These are phyloP conservation scores for Ataeniobius toweri DNA, from an alignment of 2,797 vertebrate species.

Conservation along the genomic window DNA sequence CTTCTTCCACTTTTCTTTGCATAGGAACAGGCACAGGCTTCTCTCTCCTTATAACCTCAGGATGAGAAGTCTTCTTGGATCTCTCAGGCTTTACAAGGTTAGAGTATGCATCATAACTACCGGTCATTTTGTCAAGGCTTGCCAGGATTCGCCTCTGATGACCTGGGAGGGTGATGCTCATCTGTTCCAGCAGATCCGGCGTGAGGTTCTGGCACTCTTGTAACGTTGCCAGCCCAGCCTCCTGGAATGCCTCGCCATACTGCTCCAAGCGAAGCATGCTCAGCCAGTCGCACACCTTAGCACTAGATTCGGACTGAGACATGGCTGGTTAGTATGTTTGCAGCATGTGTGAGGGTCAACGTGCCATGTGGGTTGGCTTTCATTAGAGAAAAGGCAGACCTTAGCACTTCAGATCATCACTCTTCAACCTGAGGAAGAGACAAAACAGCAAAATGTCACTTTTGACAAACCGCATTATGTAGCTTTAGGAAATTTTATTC, in stretches of 20 bases:
- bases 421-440: constrained; percentile 47
- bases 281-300: constrained; percentile 85
- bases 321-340: constrained; percentile 34
- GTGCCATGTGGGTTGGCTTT: constrained; percentile 12
- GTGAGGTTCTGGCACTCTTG: constrained; percentile 83
- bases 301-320: constrained; percentile 58
- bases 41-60: constrained; percentile 14
- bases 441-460: constrained; percentile 7
- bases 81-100: constrained; percentile 14
- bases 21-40: constrained; percentile 33
- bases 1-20: constrained; percentile 27
- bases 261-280: constrained; percentile 87
- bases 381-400: constrained; percentile 15
- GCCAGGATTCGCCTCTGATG: constrained; percentile 91
- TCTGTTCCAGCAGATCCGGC: constrained; percentile 72
- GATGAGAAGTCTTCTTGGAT: constrained; percentile 11
- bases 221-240: constrained; percentile 69
- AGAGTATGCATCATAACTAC: constrained; percentile 46
- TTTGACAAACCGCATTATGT: background rate
- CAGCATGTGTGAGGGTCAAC: constrained; percentile 14
- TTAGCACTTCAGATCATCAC: constrained; percentile 50
- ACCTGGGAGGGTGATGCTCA: constrained; percentile 87
- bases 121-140: constrained; percentile 81
- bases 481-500: background rate
- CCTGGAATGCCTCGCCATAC: constrained; percentile 82